Conservation (phyloP, 2,888 invertebrate genomes). For the Diaphora mendica region DNA sequence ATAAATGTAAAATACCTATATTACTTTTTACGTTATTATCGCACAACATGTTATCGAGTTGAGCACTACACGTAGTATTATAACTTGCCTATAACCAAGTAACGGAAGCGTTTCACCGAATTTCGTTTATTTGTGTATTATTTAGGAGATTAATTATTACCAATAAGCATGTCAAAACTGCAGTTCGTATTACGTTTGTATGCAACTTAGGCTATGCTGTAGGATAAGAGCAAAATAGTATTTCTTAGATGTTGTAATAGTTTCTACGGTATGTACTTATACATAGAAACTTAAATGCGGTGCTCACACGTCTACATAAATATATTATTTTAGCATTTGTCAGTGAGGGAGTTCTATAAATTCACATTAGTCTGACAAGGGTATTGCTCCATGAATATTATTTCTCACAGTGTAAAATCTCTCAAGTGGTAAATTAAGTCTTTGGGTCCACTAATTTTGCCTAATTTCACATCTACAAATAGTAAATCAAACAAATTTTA, state of each 20-base stretch:
- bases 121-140: slow-evolving; percentile 46
- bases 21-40: slow-evolving; percentile 38
- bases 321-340: slow-evolving; percentile 23
- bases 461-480: background rate
- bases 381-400: background rate
- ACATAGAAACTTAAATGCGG: slow-evolving; percentile 53
- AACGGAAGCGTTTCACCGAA: slow-evolving; percentile 50
- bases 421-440: background rate
- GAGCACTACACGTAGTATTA: slow-evolving; percentile 44
- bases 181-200: slow-evolving; percentile 51
- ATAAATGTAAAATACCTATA: slow-evolving; percentile 23
- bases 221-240: slow-evolving; percentile 75
- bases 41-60: slow-evolving; percentile 57
- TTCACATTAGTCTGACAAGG: background rate
- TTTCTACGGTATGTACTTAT: slow-evolving; percentile 59
- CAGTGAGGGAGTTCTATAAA: slow-evolving; percentile 21
- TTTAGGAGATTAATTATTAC: slow-evolving; percentile 55
- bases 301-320: slow-evolving; percentile 33
- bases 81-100: slow-evolving; percentile 59
- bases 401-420: background rate
- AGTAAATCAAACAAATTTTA: background rate
- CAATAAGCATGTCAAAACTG: slow-evolving; percentile 45
- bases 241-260: slow-evolving; percentile 65
- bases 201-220: slow-evolving; percentile 64
- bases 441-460: background rate